Conservation (phyloP, 2,113 vertebrate genomes). For the Scartelaos histophorus region DNA sequence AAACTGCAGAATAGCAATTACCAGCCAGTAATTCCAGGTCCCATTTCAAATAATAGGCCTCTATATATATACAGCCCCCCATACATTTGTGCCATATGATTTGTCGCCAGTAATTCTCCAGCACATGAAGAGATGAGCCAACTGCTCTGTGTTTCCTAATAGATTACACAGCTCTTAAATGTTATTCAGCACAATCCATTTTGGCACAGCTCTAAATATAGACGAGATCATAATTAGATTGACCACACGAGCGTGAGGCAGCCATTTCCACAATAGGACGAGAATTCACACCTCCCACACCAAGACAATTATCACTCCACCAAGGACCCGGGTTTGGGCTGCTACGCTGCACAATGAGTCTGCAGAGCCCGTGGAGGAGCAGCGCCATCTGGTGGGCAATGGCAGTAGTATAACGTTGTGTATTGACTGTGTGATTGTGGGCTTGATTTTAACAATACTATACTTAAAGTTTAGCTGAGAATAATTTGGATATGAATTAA, state of each 20-base stretch:
- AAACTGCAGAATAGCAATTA: too few relatives aligned
- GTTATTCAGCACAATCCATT: slow-evolving; percentile 27
- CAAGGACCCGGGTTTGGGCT: slow-evolving; percentile 34
- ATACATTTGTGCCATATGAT: neutral
- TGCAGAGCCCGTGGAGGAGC: slow-evolving; percentile 31
- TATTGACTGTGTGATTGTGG: too few relatives aligned
- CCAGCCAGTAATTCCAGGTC: too few relatives aligned
- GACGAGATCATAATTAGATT: slow-evolving; percentile 55
- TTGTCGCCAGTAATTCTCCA: neutral
- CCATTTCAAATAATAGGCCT: too few relatives aligned
- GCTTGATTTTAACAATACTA: too few relatives aligned
- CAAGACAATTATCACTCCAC: slow-evolving; percentile 61
- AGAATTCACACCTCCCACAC: slow-evolving; percentile 59
- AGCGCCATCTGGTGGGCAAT: slow-evolving; percentile 56
- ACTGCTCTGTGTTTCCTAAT: neutral
- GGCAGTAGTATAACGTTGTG: neutral
- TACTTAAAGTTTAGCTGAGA: too few relatives aligned
- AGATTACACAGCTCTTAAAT: slow-evolving; percentile 27
- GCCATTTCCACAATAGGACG: slow-evolving; percentile 55
- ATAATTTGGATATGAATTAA: too few relatives aligned
- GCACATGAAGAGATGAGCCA: slow-evolving; percentile 3
- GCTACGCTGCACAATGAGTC: slow-evolving; percentile 32
- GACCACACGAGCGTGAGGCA: slow-evolving; percentile 38
- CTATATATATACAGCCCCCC: too few relatives aligned
- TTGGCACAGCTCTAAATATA: slow-evolving; percentile 43